These are phyloP conservation scores for Pinctada fucata DNA, from an alignment of 2,888 invertebrate genomes.

Conservation along the genomic window DNA sequence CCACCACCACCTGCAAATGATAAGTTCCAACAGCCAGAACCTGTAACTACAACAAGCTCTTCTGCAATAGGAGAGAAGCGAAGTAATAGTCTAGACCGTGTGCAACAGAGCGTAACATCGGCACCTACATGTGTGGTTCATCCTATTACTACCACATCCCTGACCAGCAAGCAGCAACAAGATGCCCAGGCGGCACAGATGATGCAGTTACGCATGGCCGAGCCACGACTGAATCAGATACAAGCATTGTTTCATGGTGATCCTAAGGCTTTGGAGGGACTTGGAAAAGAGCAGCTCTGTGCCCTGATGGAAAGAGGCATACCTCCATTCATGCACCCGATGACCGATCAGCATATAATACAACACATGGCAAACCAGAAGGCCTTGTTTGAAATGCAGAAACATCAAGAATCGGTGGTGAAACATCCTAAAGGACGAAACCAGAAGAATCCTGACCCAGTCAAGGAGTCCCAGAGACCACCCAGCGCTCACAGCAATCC, in stretches of 20 bases:
- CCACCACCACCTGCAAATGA: background rate
- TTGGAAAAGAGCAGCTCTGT: constrained; percentile 24
- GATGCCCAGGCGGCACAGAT: constrained; percentile 29
- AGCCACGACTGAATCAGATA: constrained; percentile 18
- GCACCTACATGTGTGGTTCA: constrained; percentile 43
- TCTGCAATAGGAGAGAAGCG: background rate
- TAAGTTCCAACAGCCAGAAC: constrained; percentile 8
- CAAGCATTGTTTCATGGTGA: constrained; percentile 9
- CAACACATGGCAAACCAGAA: constrained; percentile 57
- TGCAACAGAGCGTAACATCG: constrained; percentile 23
- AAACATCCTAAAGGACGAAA: constrained; percentile 10
- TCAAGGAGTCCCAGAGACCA: constrained; percentile 37
- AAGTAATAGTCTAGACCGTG: constrained; percentile 3
- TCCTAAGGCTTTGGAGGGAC: constrained; percentile 9
- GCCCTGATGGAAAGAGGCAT: background rate
- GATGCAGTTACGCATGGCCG: constrained; percentile 60
- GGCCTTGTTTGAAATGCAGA: constrained; percentile 19
- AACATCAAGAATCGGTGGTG: constrained; percentile 13
- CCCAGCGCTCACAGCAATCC: constrained; percentile 50
- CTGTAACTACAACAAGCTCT: background rate
- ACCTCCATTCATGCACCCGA: constrained; percentile 18
- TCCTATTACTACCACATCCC: constrained; percentile 38
- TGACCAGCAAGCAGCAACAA: constrained; percentile 27
- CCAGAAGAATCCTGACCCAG: constrained; percentile 11
- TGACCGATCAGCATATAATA: constrained; percentile 22